A percentile compares a stretch with the other conserved stretches of the same genome.
These are phyloP conservation scores for Azorinus chamasolen DNA, from an alignment of 2,888 invertebrate species.

Conservation along the genomic window DNA sequence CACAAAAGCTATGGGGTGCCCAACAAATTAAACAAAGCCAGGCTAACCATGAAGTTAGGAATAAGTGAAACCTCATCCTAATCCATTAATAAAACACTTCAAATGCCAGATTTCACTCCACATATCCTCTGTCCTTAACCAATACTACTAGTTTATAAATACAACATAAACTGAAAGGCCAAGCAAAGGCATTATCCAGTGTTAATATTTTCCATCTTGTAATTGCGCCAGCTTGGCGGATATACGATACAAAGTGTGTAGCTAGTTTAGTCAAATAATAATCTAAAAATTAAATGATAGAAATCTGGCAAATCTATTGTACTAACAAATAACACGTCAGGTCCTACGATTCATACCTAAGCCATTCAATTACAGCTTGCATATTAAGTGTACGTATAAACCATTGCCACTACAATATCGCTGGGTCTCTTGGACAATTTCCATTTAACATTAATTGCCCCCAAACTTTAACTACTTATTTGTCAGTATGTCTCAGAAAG, in stretches of 20 bases:
- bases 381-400: too few relatives aligned
- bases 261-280: conserved; percentile 25
- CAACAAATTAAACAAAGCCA: too few relatives aligned
- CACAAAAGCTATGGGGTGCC: too few relatives aligned
- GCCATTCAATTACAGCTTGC: not conserved
- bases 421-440: too few relatives aligned
- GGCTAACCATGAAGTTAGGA: too few relatives aligned
- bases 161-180: not conserved
- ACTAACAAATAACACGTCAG: conserved; percentile 21
- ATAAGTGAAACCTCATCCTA: conserved; percentile 12
- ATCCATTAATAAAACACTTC: conserved; percentile 33
- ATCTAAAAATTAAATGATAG: conserved; percentile 33
- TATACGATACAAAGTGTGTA: conserved; percentile 2
- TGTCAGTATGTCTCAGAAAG: too few relatives aligned
- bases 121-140: too few relatives aligned
- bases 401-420: too few relatives aligned
- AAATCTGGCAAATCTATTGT: conserved; percentile 35
- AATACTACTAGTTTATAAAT: too few relatives aligned
- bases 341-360: conserved; percentile 16
- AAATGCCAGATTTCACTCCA: conserved; percentile 13
- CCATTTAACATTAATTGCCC: too few relatives aligned
- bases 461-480: too few relatives aligned
- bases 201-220: conserved; percentile 18
- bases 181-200: not conserved
- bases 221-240: conserved; percentile 1